Evolutionary conservation across 2,113 vertebrate genomes (phyloP), one percentile per base, ranked within the genome.

Genomic region (Elachura formosa): DNA sequence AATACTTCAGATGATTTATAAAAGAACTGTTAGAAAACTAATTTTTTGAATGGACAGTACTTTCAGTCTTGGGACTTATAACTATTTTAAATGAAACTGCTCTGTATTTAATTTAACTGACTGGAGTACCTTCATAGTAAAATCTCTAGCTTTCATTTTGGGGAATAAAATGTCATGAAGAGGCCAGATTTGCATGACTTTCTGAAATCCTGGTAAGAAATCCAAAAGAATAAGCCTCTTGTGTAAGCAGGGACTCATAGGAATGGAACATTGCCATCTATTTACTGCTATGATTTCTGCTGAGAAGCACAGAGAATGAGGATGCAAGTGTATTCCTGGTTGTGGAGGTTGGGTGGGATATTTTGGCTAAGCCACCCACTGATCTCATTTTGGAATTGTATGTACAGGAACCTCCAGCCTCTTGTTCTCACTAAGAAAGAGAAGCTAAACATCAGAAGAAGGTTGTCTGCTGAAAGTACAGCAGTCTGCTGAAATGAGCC

Each of bases 321-420:
- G n/a, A n/a, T n/a, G n/a, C 29, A 20, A 24, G 7, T 0, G 0
- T 3, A 0, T 12, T 69, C 5, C 17, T 34, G 34, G 34, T 23
- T 78, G 56, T 71, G 40, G 34, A 28, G 38, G 12, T 0, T 22
- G 40, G 10, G 2, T 10, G 40, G 46, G 20, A 10, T 33, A 25
- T 46, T n/a, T 24, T 41, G 56, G 36, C 31, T 29, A 13, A 79
- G 6, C 10, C 36, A 36, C 11, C 17, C 31, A 5, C 33, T 0
- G 2, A 18, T 12, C 21, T 26, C 9, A 26, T 26, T 72, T 31
- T 45, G 24, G 58, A 75, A 38, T 9, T 48, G 24, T 14, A 6
- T 25, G 11, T 55, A 28, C 28, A 51, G 24, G 20, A 28, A 51
- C 23, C 48, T 76, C 18, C 51, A 49, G 31, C 10, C 26, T 41